Percentiles rank a stretch among this genome's conserved stretches.
phyloP scores from a whole-genome alignment of 2,797 vertebrate species.

The Octomys mimax region DNA sequence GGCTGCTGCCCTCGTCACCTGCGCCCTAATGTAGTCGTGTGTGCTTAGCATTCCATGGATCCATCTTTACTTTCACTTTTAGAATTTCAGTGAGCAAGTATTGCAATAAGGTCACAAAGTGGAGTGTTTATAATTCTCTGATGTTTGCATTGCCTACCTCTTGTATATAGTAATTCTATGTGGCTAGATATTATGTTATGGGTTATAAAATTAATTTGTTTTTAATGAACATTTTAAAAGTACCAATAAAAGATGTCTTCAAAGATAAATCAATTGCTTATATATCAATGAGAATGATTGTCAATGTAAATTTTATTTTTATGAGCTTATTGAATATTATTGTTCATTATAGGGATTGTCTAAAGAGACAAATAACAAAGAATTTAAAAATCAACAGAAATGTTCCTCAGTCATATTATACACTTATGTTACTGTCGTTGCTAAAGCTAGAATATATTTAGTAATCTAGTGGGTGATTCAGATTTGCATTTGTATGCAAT shows the following conservation, averaged over 20 bases:
- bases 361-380: not conserved
- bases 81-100: constrained; percentile 4
- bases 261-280: not conserved
- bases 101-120: not conserved
- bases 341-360: not conserved
- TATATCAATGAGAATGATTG: not conserved
- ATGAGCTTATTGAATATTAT: not conserved
- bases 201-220: not conserved
- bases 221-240: constrained; percentile 23
- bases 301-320: constrained; percentile 19
- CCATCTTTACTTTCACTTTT: constrained; percentile 13
- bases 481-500: not conserved
- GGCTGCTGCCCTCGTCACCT: constrained; percentile 25
- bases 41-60: not conserved
- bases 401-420: not conserved
- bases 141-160: not conserved
- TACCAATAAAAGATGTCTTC: constrained; percentile 13
- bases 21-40: not conserved
- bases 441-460: not conserved
- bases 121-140: not conserved
- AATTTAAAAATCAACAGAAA: not conserved
- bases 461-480: not conserved
- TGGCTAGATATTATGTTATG: not conserved
- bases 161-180: not conserved
- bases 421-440: not conserved